These are phyloP conservation scores for Protaetia brevitarsis DNA, from an alignment of 1,140 invertebrate genomes.

Conservation along the genomic window DNA sequence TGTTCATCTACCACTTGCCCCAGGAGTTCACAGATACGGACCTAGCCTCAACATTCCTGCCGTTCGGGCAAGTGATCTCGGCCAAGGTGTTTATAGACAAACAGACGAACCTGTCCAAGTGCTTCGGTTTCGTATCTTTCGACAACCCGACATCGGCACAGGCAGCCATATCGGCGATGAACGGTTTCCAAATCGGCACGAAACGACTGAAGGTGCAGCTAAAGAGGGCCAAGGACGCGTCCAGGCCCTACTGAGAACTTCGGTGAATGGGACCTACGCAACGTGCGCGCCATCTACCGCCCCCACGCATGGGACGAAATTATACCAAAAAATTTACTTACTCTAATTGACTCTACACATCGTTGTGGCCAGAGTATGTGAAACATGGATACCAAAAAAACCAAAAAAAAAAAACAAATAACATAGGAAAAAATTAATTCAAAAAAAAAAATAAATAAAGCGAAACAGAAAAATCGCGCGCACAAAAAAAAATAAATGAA, in stretches of 20 bases:
- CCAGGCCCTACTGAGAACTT: slow-evolving; percentile 75
- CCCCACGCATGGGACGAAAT: not conserved
- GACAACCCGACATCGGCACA: slow-evolving; percentile 91
- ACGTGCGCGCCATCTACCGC: not conserved
- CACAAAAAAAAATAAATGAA: not conserved
- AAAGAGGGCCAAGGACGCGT: slow-evolving; percentile 90
- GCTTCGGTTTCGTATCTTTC: slow-evolving; percentile 98
- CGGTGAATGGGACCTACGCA: not conserved
- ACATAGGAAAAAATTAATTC: no score
- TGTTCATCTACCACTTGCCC: slow-evolving; percentile 98
- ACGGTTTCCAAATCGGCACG: slow-evolving; percentile 96
- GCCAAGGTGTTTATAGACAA: slow-evolving; percentile 99
- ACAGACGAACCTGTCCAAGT: slow-evolving; percentile 97
- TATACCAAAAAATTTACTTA: slow-evolving; percentile 9
- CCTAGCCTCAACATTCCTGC: slow-evolving; percentile 89
- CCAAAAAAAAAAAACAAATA: no score
- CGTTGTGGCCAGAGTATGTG: slow-evolving; percentile 17
- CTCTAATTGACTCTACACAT: no score
- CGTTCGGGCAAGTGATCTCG: slow-evolving; percentile 95
- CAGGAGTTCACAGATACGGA: slow-evolving; percentile 96
- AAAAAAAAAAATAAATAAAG: no score
- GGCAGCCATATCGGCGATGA: slow-evolving; percentile 94
- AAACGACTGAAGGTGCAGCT: slow-evolving; percentile 97
- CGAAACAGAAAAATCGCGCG: not conserved
- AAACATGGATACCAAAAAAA: not conserved